Evolutionary conservation across 2,797 vertebrate species (phyloP), one percentile per base, ranked within the genome.

Genomic region (Neostethus bicornis): DNA sequence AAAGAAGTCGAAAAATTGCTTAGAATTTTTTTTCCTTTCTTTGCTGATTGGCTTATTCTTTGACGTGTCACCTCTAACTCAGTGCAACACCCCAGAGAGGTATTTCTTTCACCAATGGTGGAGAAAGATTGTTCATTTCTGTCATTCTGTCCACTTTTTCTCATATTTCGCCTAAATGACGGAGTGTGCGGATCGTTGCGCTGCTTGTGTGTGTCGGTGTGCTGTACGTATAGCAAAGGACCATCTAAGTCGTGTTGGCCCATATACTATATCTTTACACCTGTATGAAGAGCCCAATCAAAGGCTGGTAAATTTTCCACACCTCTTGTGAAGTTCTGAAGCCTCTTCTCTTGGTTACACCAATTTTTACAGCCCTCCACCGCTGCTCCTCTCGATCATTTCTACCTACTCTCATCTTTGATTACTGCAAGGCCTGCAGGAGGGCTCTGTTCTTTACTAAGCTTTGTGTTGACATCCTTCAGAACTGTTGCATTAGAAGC

Each of bases 221-320:
- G 3, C 37, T 26, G 3, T 44, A 5, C 62, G 52, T 72, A 66
- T 23, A 28, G 53, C 52, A 66, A 26, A 35, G 53, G 55, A 65
- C 67, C 66, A 66, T 62, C 66, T 60, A 34, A 50, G 51, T 55
- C n/a, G 69, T 63, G 67, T 68, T 69, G 65, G 46, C 58, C 73
- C 66, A 48, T 51, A 72, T 48, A 66, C 47, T 60, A 43, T 49
- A 52, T 67, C 56, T 63, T 57, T 70, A 75, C 80, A 65, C 45
- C 1, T 26, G 57, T 85, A 77, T 86, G 79, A 88, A 79, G 77
- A 78, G 78, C 24, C 70, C 78, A 79, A 85, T 88, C 85, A 87
- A 84, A 85, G 73, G 53, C 73, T 60, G 74, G 65, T 44, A 66
- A 80, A 73, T 80, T 77, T 68, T 73, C 66, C 72, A 71, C 35